A percentile compares a stretch with the other conserved stretches of the same genome.
Evolutionary conservation across 2,888 invertebrate genomes (phyloP).

Genomic region (Punctoribates punctum): DNA sequence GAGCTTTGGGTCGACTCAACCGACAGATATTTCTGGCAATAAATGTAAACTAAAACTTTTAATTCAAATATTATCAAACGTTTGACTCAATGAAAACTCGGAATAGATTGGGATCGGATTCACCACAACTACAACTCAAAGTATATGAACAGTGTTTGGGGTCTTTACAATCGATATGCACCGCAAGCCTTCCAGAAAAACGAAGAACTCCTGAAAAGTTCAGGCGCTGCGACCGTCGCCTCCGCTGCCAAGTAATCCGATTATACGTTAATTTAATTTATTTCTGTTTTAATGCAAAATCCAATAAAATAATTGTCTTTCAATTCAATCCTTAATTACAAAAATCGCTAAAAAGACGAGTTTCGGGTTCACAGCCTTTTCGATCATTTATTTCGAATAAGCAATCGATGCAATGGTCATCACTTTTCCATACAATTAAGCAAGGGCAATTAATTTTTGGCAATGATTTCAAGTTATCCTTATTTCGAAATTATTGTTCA

Average conservation of each 20-base stretch:
- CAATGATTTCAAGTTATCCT: too few relatives aligned
- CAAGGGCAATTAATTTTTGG: too few relatives aligned
- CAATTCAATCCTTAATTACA: not conserved
- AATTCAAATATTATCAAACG: too few relatives aligned
- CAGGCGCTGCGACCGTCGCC: not conserved
- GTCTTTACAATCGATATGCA: constrained; percentile 80
- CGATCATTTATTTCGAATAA: too few relatives aligned
- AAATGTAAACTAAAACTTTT: not conserved
- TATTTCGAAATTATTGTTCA: too few relatives aligned
- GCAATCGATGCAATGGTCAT: too few relatives aligned
- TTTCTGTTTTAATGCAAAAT: not conserved
- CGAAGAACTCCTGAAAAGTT: constrained; percentile 41
- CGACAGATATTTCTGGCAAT: not conserved
- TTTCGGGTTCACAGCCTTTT: too few relatives aligned
- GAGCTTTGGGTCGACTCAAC: constrained; percentile 47
- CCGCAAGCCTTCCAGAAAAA: constrained; percentile 77
- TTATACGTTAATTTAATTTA: not conserved
- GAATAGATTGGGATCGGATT: not conserved
- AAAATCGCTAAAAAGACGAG: too few relatives aligned
- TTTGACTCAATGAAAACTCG: too few relatives aligned
- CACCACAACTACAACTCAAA: constrained; percentile 66
- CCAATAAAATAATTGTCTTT: not conserved
- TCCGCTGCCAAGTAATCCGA: constrained; percentile 2
- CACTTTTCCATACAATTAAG: too few relatives aligned
- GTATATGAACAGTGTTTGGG: constrained; percentile 87